These are phyloP conservation scores for Mylabris sibirica DNA, from an alignment of 2,888 invertebrate genomes.

Conservation along the genomic window DNA sequence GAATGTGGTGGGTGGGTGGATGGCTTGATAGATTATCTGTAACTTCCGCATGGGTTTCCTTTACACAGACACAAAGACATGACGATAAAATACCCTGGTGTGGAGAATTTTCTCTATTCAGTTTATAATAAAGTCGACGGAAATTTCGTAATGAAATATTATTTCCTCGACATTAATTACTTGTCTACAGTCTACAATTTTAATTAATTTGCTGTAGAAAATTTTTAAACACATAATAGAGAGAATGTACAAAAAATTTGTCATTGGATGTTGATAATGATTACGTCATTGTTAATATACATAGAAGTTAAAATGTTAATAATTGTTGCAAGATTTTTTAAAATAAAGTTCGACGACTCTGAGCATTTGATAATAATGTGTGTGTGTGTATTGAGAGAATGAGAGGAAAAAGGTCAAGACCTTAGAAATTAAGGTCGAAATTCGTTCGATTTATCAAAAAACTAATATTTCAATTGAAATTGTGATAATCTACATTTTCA, in stretches of 20 bases:
- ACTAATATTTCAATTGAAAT: neutral
- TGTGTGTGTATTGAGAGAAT: neutral
- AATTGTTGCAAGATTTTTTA: neutral
- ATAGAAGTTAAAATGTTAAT: neutral
- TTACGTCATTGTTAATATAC: neutral
- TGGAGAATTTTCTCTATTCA: neutral
- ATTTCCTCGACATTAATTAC: constrained; percentile 19
- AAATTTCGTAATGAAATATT: neutral
- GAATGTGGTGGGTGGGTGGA: constrained; percentile 26
- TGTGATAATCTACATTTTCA: neutral
- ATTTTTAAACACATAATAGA: neutral
- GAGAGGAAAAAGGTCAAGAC: neutral
- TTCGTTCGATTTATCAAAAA: constrained; percentile 8
- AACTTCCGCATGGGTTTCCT: constrained; percentile 40
- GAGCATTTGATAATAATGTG: neutral
- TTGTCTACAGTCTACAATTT: neutral
- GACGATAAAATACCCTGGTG: neutral
- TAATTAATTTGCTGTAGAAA: neutral
- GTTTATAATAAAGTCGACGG: neutral
- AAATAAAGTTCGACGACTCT: neutral
- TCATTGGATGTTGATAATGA: neutral
- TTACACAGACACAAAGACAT: constrained; percentile 13
- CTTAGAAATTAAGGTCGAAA: constrained; percentile 1
- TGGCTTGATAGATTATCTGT: constrained; percentile 34
- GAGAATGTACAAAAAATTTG: neutral